Base-by-base conservation (phyloP, 2,113 vertebrate genomes). In the Polyodon spathula region DNA sequence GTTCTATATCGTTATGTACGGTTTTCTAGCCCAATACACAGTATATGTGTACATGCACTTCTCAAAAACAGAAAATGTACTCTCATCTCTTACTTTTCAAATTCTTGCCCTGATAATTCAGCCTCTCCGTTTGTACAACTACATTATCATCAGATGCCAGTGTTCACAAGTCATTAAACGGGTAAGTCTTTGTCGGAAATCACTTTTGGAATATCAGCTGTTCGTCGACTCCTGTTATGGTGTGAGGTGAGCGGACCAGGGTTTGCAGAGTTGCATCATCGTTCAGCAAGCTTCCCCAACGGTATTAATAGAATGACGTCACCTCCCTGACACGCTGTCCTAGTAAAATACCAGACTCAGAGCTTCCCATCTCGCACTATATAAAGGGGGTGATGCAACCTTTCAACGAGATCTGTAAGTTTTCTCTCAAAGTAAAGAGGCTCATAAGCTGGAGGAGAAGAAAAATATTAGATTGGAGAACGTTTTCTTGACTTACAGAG, bases 241-340 rank as follows among this genome's bases (percentile, higher is more conserved):
- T 66, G 67, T 66, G 65, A 61, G 56, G 61, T n/a, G n/a, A n/a
- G n/a, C n/a, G n/a, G n/a, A n/a, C 62, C 61, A 61, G 56, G 69
- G 48, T 60, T 70, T 74, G 71, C 73, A 66, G 11, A 64, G 73
- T 94, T 93, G 91, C 92, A 89, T 94, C 93, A 94, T 83, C 80
- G 63, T 66, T 57, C 8, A 66, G 68, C 76, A 73, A 75, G 73
- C 68, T 63, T 61, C 65, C 81, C 56, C 43, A 65, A 65, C 59
- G 71, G 81, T 90, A 89, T 89, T 86, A 87, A 89, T 89, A 88
- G 88, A 85, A 92, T 94, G 90, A 97, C 92, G 93, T 95, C 91
- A 95, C 79, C 85, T 71, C n/a, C n/a, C 6, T 72, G 48, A 70
- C 78, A 73, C 57, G 68, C 70, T 67, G 73, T 70, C 76, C 58